Base-by-base conservation (phyloP, 2,797 vertebrate species). In the Falco columbarius region DNA sequence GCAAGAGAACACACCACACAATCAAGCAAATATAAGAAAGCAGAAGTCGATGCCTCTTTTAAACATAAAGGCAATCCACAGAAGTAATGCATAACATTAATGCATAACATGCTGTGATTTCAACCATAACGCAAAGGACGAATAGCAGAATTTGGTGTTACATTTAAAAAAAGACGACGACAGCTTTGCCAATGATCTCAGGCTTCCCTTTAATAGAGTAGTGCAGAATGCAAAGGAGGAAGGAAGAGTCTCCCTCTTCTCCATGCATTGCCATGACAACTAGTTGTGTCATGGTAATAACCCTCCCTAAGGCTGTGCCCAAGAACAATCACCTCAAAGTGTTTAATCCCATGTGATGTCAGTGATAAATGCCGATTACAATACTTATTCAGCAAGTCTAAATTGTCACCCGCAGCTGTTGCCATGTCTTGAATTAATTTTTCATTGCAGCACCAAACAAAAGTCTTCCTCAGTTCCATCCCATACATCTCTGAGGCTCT, bases 231-330 rank as follows among this genome's bases (percentile, higher is more conserved):
- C 47, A 93, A 86, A 91, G 74, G 85, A 96, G 90, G 96, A 95
- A 97, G 95, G 95, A 97, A 97, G 89, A 95, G 88, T 68, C 93
- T 94, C 96, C 95, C 81, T 76, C 72, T 90, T 92, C 93, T 80
- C 89, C 88, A 70, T 27, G 85, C 67, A 96, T 97, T 94, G 91
- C 95, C 95, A 96, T 96, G 96, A 97, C 95, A 98, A 97, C 97
- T 73, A 56, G 81, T 68, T 94, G 85, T 96, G 96, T 89, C 86
- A 97, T 72, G 90, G 92, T 81, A 97, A 97, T 94, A 95, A 97
- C 95, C 81, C 89, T 96, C 71, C 89, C 94, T 42, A 86, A 96
- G 89, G 90, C 91, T 89, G 56, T 27, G 58, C 56, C 89, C 84
- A 95, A 93, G 95, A 95, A 97, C 87, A 96, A 97, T 96, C 87